A percentile compares a stretch with the other conserved stretches of the same genome.
These are phyloP conservation scores for Drosophila lacteicornis DNA, from an alignment of 1,140 invertebrate genomes.

Conservation along the genomic window DNA sequence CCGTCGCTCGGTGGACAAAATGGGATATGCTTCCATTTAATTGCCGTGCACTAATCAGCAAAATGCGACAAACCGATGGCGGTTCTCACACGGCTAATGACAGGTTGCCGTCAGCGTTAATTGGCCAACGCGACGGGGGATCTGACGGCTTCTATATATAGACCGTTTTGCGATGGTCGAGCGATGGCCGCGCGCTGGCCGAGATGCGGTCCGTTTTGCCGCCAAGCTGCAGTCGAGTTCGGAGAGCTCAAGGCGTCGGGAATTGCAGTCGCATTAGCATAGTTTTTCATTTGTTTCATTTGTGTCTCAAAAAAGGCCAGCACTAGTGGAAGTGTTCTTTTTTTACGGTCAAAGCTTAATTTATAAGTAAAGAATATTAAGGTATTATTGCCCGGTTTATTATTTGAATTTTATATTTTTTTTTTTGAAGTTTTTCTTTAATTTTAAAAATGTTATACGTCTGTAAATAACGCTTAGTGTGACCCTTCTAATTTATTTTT, in stretches of 20 bases:
- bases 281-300: not conserved
- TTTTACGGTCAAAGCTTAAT: too few relatives aligned
- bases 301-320: not conserved
- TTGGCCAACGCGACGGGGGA: conserved; percentile 18
- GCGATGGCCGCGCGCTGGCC: not conserved
- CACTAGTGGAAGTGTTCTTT: too few relatives aligned
- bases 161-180: too few relatives aligned
- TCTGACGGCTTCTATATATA: not conserved
- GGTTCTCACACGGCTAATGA: conserved; percentile 31
- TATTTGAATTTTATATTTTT: too few relatives aligned
- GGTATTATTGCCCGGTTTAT: too few relatives aligned
- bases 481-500: too few relatives aligned
- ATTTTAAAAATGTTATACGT: too few relatives aligned
- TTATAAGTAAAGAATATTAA: too few relatives aligned
- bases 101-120: conserved; percentile 13
- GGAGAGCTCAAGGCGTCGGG: not conserved
- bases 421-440: too few relatives aligned
- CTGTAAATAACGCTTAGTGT: too few relatives aligned
- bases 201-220: not conserved
- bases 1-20: conserved; percentile 15
- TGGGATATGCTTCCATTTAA: conserved; percentile 54
- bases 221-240: not conserved
- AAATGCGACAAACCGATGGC: conserved; percentile 46
- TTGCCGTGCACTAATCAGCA: conserved; percentile 55
- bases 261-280: not conserved